These are phyloP conservation scores for Athene cunicularia DNA, from an alignment of 2,113 vertebrate species.

Conservation along the genomic window DNA sequence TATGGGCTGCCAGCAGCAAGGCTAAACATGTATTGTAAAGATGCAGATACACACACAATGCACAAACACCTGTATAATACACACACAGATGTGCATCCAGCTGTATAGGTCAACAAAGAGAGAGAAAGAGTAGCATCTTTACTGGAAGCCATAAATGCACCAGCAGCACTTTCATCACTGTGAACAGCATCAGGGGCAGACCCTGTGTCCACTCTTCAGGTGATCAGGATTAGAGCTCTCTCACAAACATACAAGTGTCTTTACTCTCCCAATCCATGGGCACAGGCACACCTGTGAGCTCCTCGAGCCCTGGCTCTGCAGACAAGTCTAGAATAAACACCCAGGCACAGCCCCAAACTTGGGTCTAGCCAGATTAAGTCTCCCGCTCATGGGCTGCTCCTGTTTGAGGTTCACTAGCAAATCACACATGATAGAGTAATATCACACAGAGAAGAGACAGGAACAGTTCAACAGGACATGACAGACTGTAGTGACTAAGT, in stretches of 20 bases:
- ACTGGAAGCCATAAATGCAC: neutral
- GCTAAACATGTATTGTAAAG: neutral
- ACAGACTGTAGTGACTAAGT: neutral
- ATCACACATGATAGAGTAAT: neutral
- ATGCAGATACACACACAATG: neutral
- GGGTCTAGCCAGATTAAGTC: neutral
- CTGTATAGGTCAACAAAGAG: neutral
- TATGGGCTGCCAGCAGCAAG: neutral
- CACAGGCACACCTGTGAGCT: accelerated
- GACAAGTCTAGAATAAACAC: neutral
- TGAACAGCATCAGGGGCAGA: neutral
- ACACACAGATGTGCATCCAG: neutral
- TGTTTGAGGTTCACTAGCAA: neutral
- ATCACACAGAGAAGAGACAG: neutral
- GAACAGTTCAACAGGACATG: neutral
- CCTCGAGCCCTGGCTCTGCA: neutral
- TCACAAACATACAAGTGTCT: neutral
- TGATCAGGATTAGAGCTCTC: neutral
- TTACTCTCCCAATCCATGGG: neutral
- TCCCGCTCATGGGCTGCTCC: accelerated
- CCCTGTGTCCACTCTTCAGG: neutral
- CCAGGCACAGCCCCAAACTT: neutral
- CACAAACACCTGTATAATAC: neutral
- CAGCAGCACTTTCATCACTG: neutral
- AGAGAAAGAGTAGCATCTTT: neutral